These are phyloP conservation scores for Acanthochromis polyacanthus DNA, from an alignment of 2,113 vertebrate species.

Conservation along the genomic window DNA sequence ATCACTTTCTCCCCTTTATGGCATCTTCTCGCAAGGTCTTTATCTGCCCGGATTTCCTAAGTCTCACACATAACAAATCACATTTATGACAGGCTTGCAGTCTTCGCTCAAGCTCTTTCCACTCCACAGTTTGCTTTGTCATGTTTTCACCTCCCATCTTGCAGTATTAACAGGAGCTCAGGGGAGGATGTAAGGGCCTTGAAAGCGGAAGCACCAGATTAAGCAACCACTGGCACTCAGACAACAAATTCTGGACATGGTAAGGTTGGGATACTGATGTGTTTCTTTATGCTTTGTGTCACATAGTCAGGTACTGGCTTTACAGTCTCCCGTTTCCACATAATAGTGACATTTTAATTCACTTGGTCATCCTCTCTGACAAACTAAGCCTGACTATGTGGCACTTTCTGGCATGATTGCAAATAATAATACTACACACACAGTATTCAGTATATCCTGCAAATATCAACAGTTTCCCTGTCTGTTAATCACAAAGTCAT, in stretches of 20 bases:
- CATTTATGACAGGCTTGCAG: constrained; percentile 36
- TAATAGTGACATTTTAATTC: not conserved
- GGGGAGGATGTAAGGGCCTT: constrained; percentile 16
- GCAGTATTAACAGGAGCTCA: constrained; percentile 21
- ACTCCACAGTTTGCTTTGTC: constrained; percentile 12
- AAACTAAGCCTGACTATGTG: constrained; percentile 1
- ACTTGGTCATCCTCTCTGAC: not conserved
- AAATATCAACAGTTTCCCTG: no score
- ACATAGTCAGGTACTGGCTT: constrained; percentile 3
- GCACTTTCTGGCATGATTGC: not conserved
- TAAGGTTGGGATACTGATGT: not conserved
- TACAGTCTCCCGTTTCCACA: constrained; percentile 23
- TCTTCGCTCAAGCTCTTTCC: constrained; percentile 24
- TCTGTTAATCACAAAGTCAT: no score
- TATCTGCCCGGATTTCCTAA: constrained; percentile 25
- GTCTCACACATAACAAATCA: constrained; percentile 41
- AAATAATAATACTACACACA: not conserved
- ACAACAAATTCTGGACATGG: not conserved
- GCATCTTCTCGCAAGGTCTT: constrained; percentile 22
- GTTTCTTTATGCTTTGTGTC: constrained; percentile 13
- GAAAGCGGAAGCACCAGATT: not conserved
- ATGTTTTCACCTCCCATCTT: constrained; percentile 10
- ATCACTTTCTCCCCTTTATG: constrained; percentile 37
- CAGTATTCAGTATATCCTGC: no score
- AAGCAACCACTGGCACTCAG: not conserved